Evolutionary conservation across 2,888 invertebrate species (phyloP).

Genomic region (Drosophila longiperda): DNA sequence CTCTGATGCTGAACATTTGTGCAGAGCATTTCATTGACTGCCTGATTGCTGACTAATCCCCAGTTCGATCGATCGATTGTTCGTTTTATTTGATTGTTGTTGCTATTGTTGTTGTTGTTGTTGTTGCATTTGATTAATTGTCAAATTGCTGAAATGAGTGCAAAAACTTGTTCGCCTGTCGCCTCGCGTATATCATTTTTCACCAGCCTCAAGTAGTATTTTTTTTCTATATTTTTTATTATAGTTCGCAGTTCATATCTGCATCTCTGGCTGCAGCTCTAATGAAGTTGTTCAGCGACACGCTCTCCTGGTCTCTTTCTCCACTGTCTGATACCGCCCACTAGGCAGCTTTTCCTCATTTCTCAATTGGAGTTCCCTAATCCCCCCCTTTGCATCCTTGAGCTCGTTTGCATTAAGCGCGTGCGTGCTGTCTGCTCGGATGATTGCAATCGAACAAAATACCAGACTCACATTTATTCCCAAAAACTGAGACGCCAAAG

Average conservation of each 20-base stretch:
- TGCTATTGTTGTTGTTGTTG: slow-evolving; percentile 42
- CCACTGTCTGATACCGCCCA: slow-evolving; percentile 23
- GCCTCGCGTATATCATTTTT: slow-evolving; percentile 73
- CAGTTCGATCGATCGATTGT: slow-evolving; percentile 51
- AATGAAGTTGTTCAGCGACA: slow-evolving; percentile 59
- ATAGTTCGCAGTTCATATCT: slow-evolving; percentile 46
- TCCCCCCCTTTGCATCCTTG: slow-evolving; percentile 1
- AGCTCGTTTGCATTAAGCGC: slow-evolving; percentile 58
- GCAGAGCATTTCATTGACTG: slow-evolving; percentile 61
- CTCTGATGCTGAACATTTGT: slow-evolving; percentile 49
- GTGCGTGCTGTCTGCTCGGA: slow-evolving; percentile 76
- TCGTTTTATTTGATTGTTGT: slow-evolving; percentile 31
- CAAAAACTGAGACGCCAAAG: slow-evolving; percentile 24
- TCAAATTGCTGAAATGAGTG: slow-evolving; percentile 80
- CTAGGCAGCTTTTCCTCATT: slow-evolving; percentile 11
- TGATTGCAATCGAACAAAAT: slow-evolving; percentile 76
- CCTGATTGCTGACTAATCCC: slow-evolving; percentile 67
- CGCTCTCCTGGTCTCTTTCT: slow-evolving; percentile 7
- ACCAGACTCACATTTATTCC: slow-evolving; percentile 42
- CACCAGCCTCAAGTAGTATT: slow-evolving; percentile 26
- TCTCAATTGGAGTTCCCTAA: slow-evolving; percentile 3
- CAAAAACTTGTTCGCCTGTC: slow-evolving; percentile 78
- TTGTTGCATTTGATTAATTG: slow-evolving; percentile 77
- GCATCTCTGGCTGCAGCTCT: slow-evolving; percentile 32
- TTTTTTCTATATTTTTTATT: slow-evolving; percentile 6